Percentiles rank a stretch among this genome's conserved stretches.
phyloP scores from a whole-genome alignment of 2,113 vertebrate species.

The Proteles cristata region DNA sequence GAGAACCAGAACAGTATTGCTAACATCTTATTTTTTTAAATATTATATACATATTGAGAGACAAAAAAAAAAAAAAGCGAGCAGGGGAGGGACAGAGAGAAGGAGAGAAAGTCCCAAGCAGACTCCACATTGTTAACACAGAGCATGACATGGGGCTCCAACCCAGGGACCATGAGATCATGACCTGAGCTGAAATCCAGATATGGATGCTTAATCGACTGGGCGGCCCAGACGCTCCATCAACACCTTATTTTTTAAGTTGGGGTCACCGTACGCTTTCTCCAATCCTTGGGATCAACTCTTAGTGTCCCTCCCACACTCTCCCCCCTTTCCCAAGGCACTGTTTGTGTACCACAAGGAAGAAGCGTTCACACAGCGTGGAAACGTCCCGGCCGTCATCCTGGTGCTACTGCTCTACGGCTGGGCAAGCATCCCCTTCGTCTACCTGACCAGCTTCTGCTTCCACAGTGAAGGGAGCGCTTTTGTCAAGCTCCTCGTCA shows the following conservation, averaged over 20 bases:
- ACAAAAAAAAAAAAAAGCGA: too few species aligned
- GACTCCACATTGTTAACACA: too few species aligned
- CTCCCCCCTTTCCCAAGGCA: slow-evolving; percentile 84
- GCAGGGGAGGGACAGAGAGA: too few species aligned
- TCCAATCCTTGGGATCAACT: not conserved
- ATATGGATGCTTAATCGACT: too few species aligned
- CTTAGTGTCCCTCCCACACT: not conserved
- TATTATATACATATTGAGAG: too few species aligned
- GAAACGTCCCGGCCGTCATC: slow-evolving; percentile 89
- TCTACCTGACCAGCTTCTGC: slow-evolving; percentile 97
- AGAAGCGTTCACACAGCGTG: slow-evolving; percentile 90
- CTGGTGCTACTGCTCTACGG: slow-evolving; percentile 94
- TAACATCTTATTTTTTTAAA: not conserved
- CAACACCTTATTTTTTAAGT: not conserved
- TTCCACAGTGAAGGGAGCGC: slow-evolving; percentile 91
- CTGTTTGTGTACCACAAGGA: slow-evolving; percentile 93
- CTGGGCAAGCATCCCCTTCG: slow-evolving; percentile 96
- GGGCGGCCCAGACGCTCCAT: too few species aligned
- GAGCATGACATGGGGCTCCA: too few species aligned
- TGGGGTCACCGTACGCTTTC: not conserved
- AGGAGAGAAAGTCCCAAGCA: too few species aligned
- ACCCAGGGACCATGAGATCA: too few species aligned
- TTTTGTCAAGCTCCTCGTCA: slow-evolving; percentile 94
- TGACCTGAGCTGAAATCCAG: too few species aligned
- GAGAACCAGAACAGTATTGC: not conserved